Evolutionary conservation across 2,888 invertebrate species (phyloP).

Genomic region (Embidobia sp.): DNA sequence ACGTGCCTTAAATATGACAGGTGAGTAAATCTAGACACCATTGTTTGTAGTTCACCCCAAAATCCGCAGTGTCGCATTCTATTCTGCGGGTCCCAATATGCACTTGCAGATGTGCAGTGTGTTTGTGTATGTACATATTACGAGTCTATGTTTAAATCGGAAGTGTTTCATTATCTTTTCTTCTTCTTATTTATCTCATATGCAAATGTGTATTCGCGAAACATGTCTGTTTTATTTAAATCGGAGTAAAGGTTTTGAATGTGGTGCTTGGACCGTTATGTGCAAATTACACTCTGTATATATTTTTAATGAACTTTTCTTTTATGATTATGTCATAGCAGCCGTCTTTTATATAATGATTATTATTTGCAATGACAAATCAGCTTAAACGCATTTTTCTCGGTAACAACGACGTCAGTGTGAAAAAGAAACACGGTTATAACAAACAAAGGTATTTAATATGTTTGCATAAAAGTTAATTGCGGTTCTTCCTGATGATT

Average conservation of each 20-base stretch:
- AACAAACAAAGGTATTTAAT: constrained; percentile 59
- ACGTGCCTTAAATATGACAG: too few species aligned
- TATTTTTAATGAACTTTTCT: constrained; percentile 19
- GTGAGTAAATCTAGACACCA: too few species aligned
- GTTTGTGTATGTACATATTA: constrained; percentile 61
- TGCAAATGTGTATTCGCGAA: too few species aligned
- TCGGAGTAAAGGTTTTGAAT: constrained; percentile 37
- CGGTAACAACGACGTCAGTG: constrained; percentile 51
- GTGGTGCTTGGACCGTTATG: constrained; percentile 46
- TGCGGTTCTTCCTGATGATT: constrained; percentile 66
- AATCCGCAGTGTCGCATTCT: too few species aligned
- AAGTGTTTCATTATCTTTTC: constrained; percentile 37
- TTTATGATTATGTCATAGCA: neutral
- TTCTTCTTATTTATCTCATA: too few species aligned
- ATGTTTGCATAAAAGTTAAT: constrained; percentile 59
- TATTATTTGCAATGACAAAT: constrained; percentile 55
- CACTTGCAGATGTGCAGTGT: constrained; percentile 56
- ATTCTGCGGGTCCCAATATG: too few species aligned
- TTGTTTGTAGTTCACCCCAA: too few species aligned
- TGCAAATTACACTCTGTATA: constrained; percentile 45
- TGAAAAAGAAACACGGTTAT: constrained; percentile 51
- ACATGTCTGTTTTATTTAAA: constrained; percentile 26
- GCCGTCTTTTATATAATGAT: constrained; percentile 27
- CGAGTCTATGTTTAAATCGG: constrained; percentile 59
- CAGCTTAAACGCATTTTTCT: constrained; percentile 59